These are phyloP conservation scores for Dryobotodes eremita DNA, from an alignment of 2,888 invertebrate species.

Conservation along the genomic window DNA sequence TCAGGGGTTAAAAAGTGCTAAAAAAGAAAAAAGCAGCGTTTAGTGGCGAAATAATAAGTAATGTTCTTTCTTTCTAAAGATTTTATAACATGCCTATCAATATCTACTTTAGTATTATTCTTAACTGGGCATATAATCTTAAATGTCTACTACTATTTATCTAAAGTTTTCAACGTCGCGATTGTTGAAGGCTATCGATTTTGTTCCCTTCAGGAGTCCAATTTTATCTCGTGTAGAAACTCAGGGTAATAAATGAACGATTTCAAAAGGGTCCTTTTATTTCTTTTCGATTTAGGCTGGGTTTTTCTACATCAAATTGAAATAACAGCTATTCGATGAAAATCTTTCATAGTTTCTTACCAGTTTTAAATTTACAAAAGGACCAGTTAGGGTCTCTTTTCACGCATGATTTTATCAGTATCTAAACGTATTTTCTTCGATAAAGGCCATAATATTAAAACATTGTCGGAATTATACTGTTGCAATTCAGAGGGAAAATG, in stretches of 20 bases:
- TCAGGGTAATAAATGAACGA: constrained; percentile 58
- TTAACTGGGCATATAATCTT: constrained; percentile 38
- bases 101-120: constrained; percentile 5
- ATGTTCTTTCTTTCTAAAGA: not conserved
- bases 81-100: not conserved
- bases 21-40: not conserved
- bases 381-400: not conserved
- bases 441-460: constrained; percentile 23
- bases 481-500: not conserved
- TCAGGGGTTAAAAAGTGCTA: not conserved
- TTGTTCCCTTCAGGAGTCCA: constrained; percentile 58
- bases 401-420: not conserved
- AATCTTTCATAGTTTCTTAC: constrained; percentile 20
- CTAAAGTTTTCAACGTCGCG: constrained; percentile 44
- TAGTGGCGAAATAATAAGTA: not conserved
- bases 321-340: constrained; percentile 38
- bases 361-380: constrained; percentile 26
- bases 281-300: constrained; percentile 48
- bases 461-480: not conserved
- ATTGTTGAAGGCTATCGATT: constrained; percentile 62
- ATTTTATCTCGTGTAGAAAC: constrained; percentile 62
- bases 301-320: constrained; percentile 51
- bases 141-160: constrained; percentile 52
- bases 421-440: not conserved
- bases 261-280: constrained; percentile 58